A percentile compares a stretch with the other conserved stretches of the same genome.
These are phyloP conservation scores for Cloeon dipterum DNA, from an alignment of 2,888 invertebrate species.

Conservation along the genomic window DNA sequence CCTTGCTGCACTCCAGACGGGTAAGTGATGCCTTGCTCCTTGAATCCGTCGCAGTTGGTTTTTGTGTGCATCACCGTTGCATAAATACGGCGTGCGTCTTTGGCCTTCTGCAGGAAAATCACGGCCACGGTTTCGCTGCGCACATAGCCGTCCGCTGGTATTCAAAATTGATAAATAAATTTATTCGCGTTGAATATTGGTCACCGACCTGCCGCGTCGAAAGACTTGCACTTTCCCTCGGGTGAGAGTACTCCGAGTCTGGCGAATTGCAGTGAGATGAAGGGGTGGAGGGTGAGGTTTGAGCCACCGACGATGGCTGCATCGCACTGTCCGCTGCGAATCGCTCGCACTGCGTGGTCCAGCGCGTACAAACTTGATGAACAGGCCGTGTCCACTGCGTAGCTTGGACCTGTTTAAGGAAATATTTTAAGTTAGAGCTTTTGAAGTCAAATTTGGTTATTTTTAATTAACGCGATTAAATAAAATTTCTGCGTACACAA, in stretches of 20 bases:
- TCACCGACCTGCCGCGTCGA: constrained; percentile 55
- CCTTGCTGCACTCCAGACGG: constrained; percentile 8
- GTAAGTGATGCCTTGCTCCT: constrained; percentile 17
- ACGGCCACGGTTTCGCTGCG: constrained; percentile 58
- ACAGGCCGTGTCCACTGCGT: constrained; percentile 78
- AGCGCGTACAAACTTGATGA: constrained; percentile 79
- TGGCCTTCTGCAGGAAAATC: constrained; percentile 42
- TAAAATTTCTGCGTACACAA: no score
- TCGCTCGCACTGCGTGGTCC: constrained; percentile 54
- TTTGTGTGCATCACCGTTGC: constrained; percentile 28
- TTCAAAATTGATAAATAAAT: neutral
- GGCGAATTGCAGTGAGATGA: constrained; percentile 66
- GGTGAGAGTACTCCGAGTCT: constrained; percentile 47
- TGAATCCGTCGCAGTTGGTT: constrained; percentile 32
- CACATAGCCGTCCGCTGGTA: constrained; percentile 56
- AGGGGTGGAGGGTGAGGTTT: constrained; percentile 69
- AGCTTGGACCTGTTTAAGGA: constrained; percentile 46
- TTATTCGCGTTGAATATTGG: no score
- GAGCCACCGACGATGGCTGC: constrained; percentile 74
- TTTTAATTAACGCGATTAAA: no score
- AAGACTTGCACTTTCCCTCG: constrained; percentile 74
- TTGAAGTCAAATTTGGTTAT: no score
- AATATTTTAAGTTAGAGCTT: no score
- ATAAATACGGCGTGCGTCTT: constrained; percentile 25
- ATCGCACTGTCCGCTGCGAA: constrained; percentile 63